Conservation (phyloP, 2,888 invertebrate genomes). For the Meiosimyza platycephala region DNA sequence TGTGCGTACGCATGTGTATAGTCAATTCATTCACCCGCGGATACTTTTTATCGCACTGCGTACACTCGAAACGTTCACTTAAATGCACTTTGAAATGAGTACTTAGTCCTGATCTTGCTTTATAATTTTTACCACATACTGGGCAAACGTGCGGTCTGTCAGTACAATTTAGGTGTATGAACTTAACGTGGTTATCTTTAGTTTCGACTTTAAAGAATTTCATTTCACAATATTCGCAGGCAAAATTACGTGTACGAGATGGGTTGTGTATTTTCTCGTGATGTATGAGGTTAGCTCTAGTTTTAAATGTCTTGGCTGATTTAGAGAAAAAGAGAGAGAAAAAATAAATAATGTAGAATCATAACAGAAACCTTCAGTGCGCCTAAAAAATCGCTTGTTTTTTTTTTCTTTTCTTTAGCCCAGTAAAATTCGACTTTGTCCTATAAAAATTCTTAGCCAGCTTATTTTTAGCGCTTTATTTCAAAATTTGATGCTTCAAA, state of each 20-base stretch:
- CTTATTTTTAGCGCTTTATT: neutral
- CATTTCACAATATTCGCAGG: slow-evolving; percentile 35
- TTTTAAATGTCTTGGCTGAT: neutral
- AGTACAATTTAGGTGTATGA: neutral
- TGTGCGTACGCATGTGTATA: slow-evolving; percentile 50
- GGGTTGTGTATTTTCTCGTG: slow-evolving; percentile 34
- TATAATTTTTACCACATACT: slow-evolving; percentile 45
- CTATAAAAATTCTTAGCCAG: too few species aligned
- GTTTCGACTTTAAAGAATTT: slow-evolving; percentile 20
- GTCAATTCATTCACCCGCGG: slow-evolving; percentile 46
- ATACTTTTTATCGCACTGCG: slow-evolving; percentile 47
- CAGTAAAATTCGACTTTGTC: too few species aligned
- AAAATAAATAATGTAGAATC: neutral
- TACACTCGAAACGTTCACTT: slow-evolving; percentile 45
- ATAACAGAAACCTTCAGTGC: too few species aligned
- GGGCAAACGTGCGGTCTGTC: slow-evolving; percentile 37
- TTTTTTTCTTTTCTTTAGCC: too few species aligned
- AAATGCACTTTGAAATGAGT: slow-evolving; percentile 47
- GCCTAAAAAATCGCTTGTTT: too few species aligned
- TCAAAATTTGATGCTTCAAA: too few species aligned
- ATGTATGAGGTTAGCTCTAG: slow-evolving; percentile 5
- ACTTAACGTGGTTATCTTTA: neutral
- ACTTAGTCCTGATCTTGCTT: slow-evolving; percentile 46
- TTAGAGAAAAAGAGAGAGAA: too few species aligned
- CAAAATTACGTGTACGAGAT: neutral